Base-by-base conservation (phyloP, 2,113 vertebrate species). In the Forbesichthys agassizii region DNA sequence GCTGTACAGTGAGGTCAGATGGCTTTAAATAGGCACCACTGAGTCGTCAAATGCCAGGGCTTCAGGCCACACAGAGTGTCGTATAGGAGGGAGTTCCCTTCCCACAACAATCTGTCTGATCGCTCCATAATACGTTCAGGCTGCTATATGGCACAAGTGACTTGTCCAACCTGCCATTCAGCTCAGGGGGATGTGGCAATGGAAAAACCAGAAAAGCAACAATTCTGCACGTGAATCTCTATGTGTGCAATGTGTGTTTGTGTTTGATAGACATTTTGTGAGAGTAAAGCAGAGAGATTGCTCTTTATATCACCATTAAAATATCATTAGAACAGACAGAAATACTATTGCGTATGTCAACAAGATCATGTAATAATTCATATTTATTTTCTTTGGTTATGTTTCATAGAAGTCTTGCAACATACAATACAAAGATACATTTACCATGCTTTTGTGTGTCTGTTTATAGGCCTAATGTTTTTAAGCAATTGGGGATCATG, bases 131-230 rank as follows among this genome's bases (percentile, higher is more conserved):
- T 75, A 68, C 57, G 75, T 67, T 57, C 74, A 63, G 36, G 59
- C 60, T 66, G 75, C 55, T 71, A 75, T 71, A 75, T 78, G 73
- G 80, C 82, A 83, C 66, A 74, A 71, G 58, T 77, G 66, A 84
- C 64, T 48, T 64, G 76, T 80, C 68, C 63, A 62, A 71, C 66
- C 64, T 78, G 73, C 68, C 66, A 80, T 70, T 65, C 27, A 69
- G 48, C 69, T 68, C 73, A n/a, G 58, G 48, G 66, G 60, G 69
- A 72, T 46, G 67, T 61, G 71, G 42, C 79, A 74, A 46, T 71
- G 71, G 75, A 74, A 83, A 79, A 79, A 75, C 58, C 72, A 78
- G 61, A 51, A 64, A 60, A 72, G 42, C 9, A 56, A 10, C 7
- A 11, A 10, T n/a, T 57, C 1, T 57, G 54, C 18, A 16, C 9